A percentile compares a stretch with the other conserved stretches of the same genome.
Conservation (phyloP, 2,797 vertebrate genomes). For the Diceros bicornis region DNA sequence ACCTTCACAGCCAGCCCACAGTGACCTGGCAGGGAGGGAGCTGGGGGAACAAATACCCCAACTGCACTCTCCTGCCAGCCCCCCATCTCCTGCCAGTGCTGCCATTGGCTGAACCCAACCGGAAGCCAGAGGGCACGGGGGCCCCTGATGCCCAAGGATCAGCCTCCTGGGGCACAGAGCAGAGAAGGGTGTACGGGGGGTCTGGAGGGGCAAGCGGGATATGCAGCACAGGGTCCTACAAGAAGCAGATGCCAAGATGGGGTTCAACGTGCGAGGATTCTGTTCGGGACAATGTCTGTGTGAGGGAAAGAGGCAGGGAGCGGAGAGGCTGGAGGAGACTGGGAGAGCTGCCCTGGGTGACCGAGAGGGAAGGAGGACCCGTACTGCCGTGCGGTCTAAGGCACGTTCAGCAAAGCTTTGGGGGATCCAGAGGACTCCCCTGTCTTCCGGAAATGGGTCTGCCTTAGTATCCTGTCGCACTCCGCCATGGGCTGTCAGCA, state of each 20-base stretch:
- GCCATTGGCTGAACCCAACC: neutral
- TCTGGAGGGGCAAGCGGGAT: neutral
- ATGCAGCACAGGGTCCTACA: neutral
- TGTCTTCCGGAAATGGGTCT: neutral
- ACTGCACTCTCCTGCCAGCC: too few relatives aligned
- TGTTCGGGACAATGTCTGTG: neutral
- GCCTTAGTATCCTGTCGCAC: neutral
- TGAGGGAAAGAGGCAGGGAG: fast-evolving
- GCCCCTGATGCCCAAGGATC: neutral
- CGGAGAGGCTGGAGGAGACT: neutral
- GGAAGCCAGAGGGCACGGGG: neutral
- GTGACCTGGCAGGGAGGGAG: neutral
- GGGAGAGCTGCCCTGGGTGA: too few relatives aligned
- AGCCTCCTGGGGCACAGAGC: neutral
- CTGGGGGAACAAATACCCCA: neutral
- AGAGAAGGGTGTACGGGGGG: neutral
- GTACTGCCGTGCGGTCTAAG: fast-evolving
- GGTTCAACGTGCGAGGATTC: neutral
- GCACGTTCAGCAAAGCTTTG: fast-evolving
- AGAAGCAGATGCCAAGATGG: neutral
- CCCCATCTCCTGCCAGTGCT: neutral
- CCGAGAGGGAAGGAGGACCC: neutral
- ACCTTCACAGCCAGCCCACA: neutral
- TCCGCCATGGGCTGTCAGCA: neutral
- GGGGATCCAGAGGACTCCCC: neutral